Conservation (phyloP, 2,797 vertebrate genomes). For the Manis javanica region DNA sequence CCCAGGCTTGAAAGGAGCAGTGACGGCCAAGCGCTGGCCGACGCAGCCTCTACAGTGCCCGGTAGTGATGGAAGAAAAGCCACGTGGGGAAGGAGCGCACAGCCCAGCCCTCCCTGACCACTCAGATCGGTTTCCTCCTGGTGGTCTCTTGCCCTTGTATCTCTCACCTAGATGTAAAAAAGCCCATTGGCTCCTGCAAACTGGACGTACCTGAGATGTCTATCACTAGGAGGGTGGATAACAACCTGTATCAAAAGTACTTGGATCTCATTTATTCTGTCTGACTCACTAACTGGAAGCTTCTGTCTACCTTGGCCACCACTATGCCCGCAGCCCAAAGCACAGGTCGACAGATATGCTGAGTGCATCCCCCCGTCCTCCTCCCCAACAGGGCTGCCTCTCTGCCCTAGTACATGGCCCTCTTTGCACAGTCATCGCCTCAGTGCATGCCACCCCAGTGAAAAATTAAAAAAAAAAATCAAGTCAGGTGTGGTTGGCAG, state of each 20-base stretch:
- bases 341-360: neutral
- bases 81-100: neutral
- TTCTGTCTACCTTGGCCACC: neutral
- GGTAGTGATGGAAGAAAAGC: neutral
- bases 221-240: neutral
- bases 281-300: neutral
- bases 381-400: neutral
- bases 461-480: neutral
- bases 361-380: neutral
- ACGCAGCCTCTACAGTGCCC: fast-evolving
- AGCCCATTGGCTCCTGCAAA: neutral
- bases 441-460: neutral
- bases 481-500: neutral
- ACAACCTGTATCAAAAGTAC: neutral
- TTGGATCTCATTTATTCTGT: neutral
- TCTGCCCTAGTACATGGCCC: neutral
- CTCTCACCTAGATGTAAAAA: neutral
- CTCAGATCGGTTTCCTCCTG: neutral
- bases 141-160: too few species aligned
- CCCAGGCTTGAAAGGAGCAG: neutral
- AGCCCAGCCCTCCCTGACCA: neutral
- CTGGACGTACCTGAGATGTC: neutral
- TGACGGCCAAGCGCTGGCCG: fast-evolving
- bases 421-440: neutral
- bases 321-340: neutral